Evolutionary conservation across 2,797 vertebrate species (phyloP).

Genomic region (Danio jaintianensis): DNA sequence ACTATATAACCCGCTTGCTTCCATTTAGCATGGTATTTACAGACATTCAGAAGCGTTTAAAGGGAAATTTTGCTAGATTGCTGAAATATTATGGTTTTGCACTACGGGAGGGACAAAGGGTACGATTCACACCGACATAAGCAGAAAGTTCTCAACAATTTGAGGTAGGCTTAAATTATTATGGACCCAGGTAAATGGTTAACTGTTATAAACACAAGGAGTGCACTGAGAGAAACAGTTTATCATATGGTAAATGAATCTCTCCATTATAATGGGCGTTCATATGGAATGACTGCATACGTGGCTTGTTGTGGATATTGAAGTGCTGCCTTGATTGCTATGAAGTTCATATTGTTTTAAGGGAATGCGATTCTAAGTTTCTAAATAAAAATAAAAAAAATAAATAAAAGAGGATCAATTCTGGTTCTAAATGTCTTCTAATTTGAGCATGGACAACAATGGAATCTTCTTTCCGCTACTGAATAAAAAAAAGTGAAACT

Average conservation of each 20-base stretch:
- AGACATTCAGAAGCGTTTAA: conserved; percentile 17
- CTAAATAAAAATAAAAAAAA: conserved; percentile 75
- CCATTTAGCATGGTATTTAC: conserved; percentile 16
- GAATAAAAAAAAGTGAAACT: too few species aligned
- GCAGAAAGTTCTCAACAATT: conserved; percentile 25
- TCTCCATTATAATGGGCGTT: conserved; percentile 3
- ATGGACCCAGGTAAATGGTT: conserved; percentile 4
- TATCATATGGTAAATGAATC: not conserved
- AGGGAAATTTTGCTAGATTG: conserved; percentile 19
- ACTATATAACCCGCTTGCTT: conserved; percentile 20
- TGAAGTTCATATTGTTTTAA: conserved; percentile 75
- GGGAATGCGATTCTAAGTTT: conserved; percentile 74
- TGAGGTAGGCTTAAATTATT: conserved; percentile 31
- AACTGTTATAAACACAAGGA: conserved; percentile 37
- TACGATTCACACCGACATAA: conserved; percentile 7
- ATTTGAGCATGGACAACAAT: too few species aligned
- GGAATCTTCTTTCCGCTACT: too few species aligned
- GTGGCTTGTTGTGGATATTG: conserved; percentile 35
- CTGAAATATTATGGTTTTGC: conserved; percentile 22
- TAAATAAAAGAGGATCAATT: conserved; percentile 45
- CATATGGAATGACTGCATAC: conserved; percentile 21
- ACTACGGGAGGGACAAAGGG: conserved; percentile 20
- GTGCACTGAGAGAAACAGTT: conserved; percentile 37
- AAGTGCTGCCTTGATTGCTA: conserved; percentile 64
- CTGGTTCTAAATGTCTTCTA: too few species aligned